Conservation (phyloP, 2,113 vertebrate species). For the Aleadryas rufinucha region DNA sequence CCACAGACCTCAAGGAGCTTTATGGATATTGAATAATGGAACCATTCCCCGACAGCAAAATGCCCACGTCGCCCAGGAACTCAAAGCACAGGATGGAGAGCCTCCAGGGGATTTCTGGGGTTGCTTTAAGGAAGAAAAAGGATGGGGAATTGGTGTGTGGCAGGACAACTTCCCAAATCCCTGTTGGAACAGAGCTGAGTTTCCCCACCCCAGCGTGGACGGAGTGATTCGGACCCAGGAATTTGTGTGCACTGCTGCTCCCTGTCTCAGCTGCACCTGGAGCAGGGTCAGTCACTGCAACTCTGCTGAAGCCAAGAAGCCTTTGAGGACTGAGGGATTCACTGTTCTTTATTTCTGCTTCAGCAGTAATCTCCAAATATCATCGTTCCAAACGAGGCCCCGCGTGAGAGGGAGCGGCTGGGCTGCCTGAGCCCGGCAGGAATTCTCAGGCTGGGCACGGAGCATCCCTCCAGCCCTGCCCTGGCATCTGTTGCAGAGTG, state of each 20-base stretch:
- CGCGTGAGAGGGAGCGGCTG: neutral
- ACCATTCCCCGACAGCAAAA: neutral
- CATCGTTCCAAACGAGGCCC: neutral
- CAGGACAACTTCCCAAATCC: neutral
- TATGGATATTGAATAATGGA: neutral
- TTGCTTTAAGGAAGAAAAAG: neutral
- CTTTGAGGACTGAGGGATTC: neutral
- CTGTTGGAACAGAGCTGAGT: neutral
- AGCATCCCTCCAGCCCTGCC: neutral
- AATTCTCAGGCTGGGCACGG: neutral
- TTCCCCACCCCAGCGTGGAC: accelerated
- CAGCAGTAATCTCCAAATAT: neutral
- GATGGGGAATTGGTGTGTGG: accelerated
- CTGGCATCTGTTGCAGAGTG: neutral
- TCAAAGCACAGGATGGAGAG: accelerated
- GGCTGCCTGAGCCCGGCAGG: neutral
- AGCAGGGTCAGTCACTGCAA: accelerated
- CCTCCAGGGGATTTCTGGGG: accelerated
- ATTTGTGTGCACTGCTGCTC: neutral
- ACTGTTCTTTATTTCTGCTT: neutral
- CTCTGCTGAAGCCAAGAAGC: neutral
- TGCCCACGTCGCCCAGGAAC: accelerated
- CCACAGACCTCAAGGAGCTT: neutral
- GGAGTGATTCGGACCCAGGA: neutral
- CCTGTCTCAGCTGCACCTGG: neutral